Evolutionary conservation across 2,888 invertebrate species (phyloP).

Genomic region (Epirrhoe tristata): DNA sequence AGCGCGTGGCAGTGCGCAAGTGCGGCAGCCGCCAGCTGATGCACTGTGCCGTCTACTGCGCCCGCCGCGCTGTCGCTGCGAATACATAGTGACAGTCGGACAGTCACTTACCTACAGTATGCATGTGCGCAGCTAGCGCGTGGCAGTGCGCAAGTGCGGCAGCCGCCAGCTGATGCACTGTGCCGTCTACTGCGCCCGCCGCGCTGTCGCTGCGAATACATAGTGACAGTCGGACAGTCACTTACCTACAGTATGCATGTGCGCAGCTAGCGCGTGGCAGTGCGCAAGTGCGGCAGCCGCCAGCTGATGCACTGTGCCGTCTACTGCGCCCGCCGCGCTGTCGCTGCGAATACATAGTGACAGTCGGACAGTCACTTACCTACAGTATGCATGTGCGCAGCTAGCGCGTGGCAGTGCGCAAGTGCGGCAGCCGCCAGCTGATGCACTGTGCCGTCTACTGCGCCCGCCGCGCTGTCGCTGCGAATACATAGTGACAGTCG

Average conservation of each 20-base stretch:
- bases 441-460: slow-evolving; percentile 99
- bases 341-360: slow-evolving; percentile 92
- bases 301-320: slow-evolving; percentile 99
- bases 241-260: no score
- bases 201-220: slow-evolving; percentile 91
- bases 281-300: slow-evolving; percentile 97
- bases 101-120: no score
- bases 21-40: slow-evolving; percentile 97
- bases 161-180: slow-evolving; percentile 98
- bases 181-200: slow-evolving; percentile 97
- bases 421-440: slow-evolving; percentile 97
- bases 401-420: slow-evolving; percentile 95
- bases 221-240: no score
- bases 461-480: slow-evolving; percentile 91
- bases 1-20: slow-evolving; percentile 96
- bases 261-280: no score
- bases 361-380: no score
- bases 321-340: slow-evolving; percentile 93
- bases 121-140: no score
- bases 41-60: slow-evolving; percentile 99
- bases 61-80: slow-evolving; percentile 91
- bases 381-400: no score
- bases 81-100: no score
- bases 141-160: slow-evolving; percentile 97
- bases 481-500: no score